These are phyloP conservation scores for Antennarius maculatus DNA, from an alignment of 2,797 vertebrate genomes.

Conservation along the genomic window DNA sequence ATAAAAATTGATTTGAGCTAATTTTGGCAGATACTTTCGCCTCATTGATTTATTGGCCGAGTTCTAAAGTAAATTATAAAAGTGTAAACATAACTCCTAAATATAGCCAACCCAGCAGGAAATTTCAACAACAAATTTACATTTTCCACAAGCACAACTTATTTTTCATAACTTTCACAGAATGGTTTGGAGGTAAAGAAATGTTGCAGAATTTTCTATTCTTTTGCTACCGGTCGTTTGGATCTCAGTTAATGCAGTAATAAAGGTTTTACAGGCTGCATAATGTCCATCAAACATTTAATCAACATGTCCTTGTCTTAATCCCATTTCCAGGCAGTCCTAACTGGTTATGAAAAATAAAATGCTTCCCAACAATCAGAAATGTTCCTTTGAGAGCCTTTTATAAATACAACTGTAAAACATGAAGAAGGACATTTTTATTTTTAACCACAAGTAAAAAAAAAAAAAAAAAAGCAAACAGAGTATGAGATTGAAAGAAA, in stretches of 20 bases:
- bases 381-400: background rate
- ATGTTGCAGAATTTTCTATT: background rate
- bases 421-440: background rate
- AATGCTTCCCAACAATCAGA: background rate
- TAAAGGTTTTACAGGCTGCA: background rate
- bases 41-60: no score
- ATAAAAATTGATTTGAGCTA: no score
- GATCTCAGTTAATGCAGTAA: background rate
- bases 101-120: no score
- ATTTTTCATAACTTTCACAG: background rate
- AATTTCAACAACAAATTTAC: background rate
- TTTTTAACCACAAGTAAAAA: constrained; percentile 3
- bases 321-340: constrained; percentile 6
- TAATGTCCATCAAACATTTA: background rate
- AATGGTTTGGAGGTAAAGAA: background rate
- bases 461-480: background rate
- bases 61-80: no score
- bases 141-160: background rate
- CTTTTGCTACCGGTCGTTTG: background rate
- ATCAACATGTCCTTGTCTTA: constrained; percentile 14
- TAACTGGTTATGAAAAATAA: constrained; percentile 4
- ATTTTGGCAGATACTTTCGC: no score
- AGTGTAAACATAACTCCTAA: no score
- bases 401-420: no score
- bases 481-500: background rate